Conservation (phyloP, 1,140 invertebrate genomes). For the Bombus superbus region DNA sequence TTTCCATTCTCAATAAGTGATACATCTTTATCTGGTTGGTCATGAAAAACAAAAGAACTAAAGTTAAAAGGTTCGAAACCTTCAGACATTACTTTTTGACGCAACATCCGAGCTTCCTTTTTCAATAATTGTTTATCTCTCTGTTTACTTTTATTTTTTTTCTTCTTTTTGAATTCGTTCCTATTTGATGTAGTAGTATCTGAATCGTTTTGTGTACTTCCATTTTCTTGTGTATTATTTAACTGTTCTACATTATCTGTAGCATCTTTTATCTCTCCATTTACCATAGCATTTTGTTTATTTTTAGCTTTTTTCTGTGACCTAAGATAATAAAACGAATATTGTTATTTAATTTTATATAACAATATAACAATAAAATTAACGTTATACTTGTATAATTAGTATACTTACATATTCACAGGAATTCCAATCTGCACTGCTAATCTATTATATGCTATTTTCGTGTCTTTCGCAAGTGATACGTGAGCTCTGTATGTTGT, state of each 20-base stretch:
- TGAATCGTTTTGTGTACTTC: neutral
- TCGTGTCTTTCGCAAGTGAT: constrained; percentile 78
- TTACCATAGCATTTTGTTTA: constrained; percentile 18
- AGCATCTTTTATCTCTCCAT: constrained; percentile 43
- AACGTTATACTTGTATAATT: constrained; percentile 15
- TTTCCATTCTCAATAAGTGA: constrained; percentile 55
- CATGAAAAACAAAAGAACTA: constrained; percentile 57
- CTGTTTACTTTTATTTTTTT: constrained; percentile 73
- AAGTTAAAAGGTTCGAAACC: constrained; percentile 73
- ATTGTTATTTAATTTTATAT: constrained; percentile 1
- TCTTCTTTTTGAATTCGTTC: constrained; percentile 61
- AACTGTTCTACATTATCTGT: constrained; percentile 13
- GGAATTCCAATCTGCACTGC: constrained; percentile 75
- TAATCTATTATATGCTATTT: constrained; percentile 81
- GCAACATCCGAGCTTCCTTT: constrained; percentile 80
- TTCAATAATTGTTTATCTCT: constrained; percentile 80
- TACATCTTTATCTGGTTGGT: constrained; percentile 43
- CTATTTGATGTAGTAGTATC: neutral
- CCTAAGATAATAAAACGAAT: constrained; percentile 32
- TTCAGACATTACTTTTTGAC: constrained; percentile 77
- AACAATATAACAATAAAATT: neutral
- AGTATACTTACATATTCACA: constrained; percentile 68
- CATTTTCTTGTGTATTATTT: constrained; percentile 12
- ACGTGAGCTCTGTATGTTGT: constrained; percentile 72
- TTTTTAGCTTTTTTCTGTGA: constrained; percentile 18